Evolutionary conservation across 2,888 invertebrate genomes (phyloP), one percentile per base, ranked within the genome.

Genomic region (Agrotis puta): DNA sequence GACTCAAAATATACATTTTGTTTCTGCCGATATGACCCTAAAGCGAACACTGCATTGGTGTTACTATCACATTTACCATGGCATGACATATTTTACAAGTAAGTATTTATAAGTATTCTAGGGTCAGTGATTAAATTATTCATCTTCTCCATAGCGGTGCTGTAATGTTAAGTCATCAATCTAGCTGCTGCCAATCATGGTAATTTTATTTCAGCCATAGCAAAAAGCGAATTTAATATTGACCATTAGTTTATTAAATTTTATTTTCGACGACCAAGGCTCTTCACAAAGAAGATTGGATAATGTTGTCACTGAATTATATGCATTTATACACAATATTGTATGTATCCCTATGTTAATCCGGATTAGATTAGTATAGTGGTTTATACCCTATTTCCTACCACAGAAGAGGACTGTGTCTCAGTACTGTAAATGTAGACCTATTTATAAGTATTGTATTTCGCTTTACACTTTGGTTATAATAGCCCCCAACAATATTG

Each of bases 1-100:
- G 99, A 99, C 91, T 98, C 99, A 39, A 99, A 99, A 96, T 99
- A 99, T 97, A 99, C 99, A 51, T 99, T 99, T 96, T 99, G 99
- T 82, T 99, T 99, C 94, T 99, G 99, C 93, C 98, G 99, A 39
- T 99, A 99, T 93, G 98, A 99, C 92, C 98, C 99, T 7, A 98
- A 98, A 91, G 97, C 98, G 33, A 97, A 98, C 90, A 98, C 98
- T 24, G 98, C 99, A 74, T 95, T 98, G 91, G 98, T 98, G 59
- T 94, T 98, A 83, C 96, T 98, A 84, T 99, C 99, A 89, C 98
- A 98, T 92, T 96, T 99, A 89, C 99, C 99, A 85, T 99, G 99
- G 99, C 99, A 99, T 92, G 99, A 99, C 94, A 98, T 98, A 89
- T 99, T 99, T 96, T 99, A 98, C 96, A 98, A 98, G 98, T 98